Percentiles rank a stretch among this genome's conserved stretches.
phyloP scores from a whole-genome alignment of 1,140 invertebrate species.

The Lepeophtheirus salmonis region DNA sequence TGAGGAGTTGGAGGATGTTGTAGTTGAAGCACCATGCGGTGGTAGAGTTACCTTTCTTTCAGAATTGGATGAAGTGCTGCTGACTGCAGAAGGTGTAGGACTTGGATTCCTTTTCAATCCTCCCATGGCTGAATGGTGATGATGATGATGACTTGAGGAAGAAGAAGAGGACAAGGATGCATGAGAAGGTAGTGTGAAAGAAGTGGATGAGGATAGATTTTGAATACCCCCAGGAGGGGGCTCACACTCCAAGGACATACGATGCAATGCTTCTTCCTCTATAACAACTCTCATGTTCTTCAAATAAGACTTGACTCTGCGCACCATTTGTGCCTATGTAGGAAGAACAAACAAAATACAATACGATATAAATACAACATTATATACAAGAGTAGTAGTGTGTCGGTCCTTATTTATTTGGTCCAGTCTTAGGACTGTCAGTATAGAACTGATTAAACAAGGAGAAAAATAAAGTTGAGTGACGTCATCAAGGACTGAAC shows the following conservation, averaged over 20 bases:
- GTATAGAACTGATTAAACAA: too few relatives aligned
- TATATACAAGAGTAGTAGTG: neutral
- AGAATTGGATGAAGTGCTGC: constrained; percentile 3
- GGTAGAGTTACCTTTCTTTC: neutral
- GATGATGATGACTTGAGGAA: constrained; percentile 11
- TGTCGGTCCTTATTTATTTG: too few relatives aligned
- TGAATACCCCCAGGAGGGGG: constrained; percentile 34
- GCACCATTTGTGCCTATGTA: constrained; percentile 70
- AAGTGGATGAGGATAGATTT: neutral
- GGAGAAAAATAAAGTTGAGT: too few relatives aligned
- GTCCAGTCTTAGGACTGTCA: too few relatives aligned
- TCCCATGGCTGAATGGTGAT: constrained; percentile 10
- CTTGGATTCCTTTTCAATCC: neutral
- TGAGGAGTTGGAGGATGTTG: neutral
- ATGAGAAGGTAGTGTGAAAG: constrained; percentile 1
- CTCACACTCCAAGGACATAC: constrained; percentile 75
- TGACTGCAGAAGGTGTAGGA: constrained; percentile 2
- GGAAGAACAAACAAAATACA: too few relatives aligned
- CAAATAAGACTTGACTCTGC: constrained; percentile 84
- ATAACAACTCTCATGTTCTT: constrained; percentile 73
- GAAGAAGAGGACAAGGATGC: neutral
- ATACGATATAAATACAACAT: too few relatives aligned
- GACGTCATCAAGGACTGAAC: too few relatives aligned
- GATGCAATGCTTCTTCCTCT: constrained; percentile 72
- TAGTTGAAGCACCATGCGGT: neutral